Evolutionary conservation across 2,888 invertebrate species (phyloP).

Genomic region (Philopedon plagiatum): DNA sequence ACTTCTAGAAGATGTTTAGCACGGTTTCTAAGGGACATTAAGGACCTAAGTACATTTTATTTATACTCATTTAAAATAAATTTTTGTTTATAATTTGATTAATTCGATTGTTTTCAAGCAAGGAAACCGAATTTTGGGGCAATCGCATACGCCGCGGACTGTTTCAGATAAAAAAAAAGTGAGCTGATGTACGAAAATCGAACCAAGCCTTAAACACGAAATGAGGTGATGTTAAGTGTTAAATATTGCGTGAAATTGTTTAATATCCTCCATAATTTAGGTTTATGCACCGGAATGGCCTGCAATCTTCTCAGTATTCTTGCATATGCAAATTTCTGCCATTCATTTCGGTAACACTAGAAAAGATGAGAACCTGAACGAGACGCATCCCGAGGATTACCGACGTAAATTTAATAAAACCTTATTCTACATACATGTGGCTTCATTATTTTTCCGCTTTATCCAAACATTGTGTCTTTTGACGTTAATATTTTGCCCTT

Average conservation of each 20-base stretch:
- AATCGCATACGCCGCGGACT: too few species aligned
- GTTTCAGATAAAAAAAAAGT: too few species aligned
- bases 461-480: constrained; percentile 36
- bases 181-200: not conserved
- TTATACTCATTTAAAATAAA: too few species aligned
- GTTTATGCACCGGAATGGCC: not conserved
- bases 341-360: constrained; percentile 19
- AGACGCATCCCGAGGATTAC: constrained; percentile 26
- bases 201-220: not conserved
- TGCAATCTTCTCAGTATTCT: not conserved
- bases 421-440: constrained; percentile 37
- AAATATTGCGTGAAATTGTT: not conserved
- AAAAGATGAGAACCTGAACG: constrained; percentile 15
- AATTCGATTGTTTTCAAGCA: too few species aligned
- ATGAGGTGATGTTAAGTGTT: not conserved
- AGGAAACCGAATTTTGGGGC: too few species aligned
- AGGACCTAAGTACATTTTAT: too few species aligned
- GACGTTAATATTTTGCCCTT: constrained; percentile 29
- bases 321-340: constrained; percentile 25
- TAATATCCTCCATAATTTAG: not conserved
- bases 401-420: constrained; percentile 39
- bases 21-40: too few species aligned
- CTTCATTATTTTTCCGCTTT: constrained; percentile 43
- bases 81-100: too few species aligned
- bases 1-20: too few species aligned